phyloP scores from a whole-genome alignment of 2,797 vertebrate genomes.

The Pachyuromys duprasi region DNA sequence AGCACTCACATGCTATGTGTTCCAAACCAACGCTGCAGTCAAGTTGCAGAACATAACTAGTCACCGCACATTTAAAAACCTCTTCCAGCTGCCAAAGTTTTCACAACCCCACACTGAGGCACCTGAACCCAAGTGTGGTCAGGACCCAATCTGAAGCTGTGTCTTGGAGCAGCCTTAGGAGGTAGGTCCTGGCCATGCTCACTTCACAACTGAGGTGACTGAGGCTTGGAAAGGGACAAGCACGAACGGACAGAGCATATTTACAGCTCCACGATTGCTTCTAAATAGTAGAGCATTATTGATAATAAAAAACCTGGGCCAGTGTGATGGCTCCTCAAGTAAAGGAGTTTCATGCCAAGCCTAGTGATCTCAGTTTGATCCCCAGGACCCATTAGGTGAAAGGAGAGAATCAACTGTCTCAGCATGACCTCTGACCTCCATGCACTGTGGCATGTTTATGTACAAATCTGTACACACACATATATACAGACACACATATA shows the following conservation, averaged over 20 bases:
- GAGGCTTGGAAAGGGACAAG: conserved; percentile 1
- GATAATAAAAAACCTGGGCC: not conserved
- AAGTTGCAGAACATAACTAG: not conserved
- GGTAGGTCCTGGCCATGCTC: not conserved
- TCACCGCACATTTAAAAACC: not conserved
- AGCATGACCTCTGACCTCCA: not conserved
- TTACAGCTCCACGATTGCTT: not conserved
- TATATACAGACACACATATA: not conserved
- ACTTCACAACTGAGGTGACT: conserved; percentile 24
- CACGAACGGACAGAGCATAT: not conserved
- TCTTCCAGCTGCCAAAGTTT: not conserved
- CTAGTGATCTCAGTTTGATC: not conserved
- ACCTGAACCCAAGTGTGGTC: not conserved
- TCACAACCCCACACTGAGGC: not conserved
- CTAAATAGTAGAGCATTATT: conserved; percentile 42
- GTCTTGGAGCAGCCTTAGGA: not conserved
- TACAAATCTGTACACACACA: not conserved
- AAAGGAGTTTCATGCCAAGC: not conserved
- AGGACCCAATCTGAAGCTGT: not conserved
- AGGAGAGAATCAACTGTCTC: not conserved
- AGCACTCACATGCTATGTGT: not conserved
- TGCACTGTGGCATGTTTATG: not conserved
- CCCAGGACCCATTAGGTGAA: not conserved
- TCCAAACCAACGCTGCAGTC: not conserved
- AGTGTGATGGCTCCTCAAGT: not conserved